Base-by-base conservation (phyloP, 2,888 invertebrate species). In the Ptychoptera contaminata region DNA sequence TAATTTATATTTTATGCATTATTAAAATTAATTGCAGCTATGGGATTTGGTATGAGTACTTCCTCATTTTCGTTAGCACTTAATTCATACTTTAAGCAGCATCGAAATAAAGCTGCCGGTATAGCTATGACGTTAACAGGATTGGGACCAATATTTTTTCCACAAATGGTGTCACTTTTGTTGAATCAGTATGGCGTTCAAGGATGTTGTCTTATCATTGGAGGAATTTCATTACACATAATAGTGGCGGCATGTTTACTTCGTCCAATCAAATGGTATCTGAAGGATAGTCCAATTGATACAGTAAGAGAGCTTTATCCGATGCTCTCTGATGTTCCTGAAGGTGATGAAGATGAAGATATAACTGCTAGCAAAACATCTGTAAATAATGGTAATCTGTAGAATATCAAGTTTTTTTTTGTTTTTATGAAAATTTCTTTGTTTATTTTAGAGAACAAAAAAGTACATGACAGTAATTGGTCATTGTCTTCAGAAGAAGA, bases 191-290 rank as follows among this genome's bases (percentile, higher is more conserved):
- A 74, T 50, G 74, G 73, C 8, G 69, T 71, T 56, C 67, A 74
- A 62, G 76, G 75, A 37, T 73, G 78, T 1, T 72, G 76, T 47
- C 58, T 80, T 34, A 72, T 79, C 46, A 61, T 79, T 43, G 71
- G 74, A 40, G 78, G 71, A 3, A 61, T 79, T 40, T 71, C 76
- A 46, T 63, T 78, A 1, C 74, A 82, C 59, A 71, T 74, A 0
- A 57, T 79, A 6, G 58, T 73, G 45, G 76, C 72, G 8, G 73
- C 77, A 2, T 58, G 70, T 47, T 60, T 82, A 46, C 65, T 81
- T 37, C 76, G 79, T 54, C 82, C 81, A 14, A 68, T 77, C 2
- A 74, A 76, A 60, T 77, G 78, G 76, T 78, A 80, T 58, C 61
- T 72, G 58, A 72, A 65, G 45, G 55, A 54, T 46, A 48, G 51